Evolutionary conservation across 37 sponge, comb jelly and placozoan species (phyloP), one percentile per base, ranked within the genome.

Genomic region (Amphimedon queenslandica): DNA sequence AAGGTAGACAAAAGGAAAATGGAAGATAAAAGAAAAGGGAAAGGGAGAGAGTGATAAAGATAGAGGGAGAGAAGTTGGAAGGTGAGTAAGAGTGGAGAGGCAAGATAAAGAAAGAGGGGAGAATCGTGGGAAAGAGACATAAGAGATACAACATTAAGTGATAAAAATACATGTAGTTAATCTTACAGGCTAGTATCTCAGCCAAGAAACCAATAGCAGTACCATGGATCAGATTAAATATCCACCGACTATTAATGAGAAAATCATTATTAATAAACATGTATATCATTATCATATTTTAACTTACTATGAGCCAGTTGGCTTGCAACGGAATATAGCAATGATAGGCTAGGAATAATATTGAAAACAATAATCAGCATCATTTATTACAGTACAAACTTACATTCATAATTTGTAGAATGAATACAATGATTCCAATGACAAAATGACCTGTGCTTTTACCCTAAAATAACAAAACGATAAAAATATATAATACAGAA

Each of bases 351-450:
- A 13, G 13, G 13, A 47, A 47, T 47, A 13, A 47, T 8, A 18
- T 18, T 18, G 8, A 47, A 13, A 18, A 47, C 51, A 47, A 47
- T 13, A 8, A 18, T 47, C 8, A 8, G n/a, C n/a, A n/a, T n/a
- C n/a, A n/a, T 18, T 18, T 47, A 18, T 13, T 18, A 47, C 13
- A 47, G 51, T 47, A 47, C 8, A 47, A 47, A 73, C 74, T 1
- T 58, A 73, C 74, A 73, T 73, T 73, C 10, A n/a, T 1, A 58
- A 73, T 29, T 36, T 73, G 74, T 27, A 73, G 38, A 1, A 73
- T 3, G 8, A 73, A 28, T 13, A 73, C 38, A 23, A 73, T 32
- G 33, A 73, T 5, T 2, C 74, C 74, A 58, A 73, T 58, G 18
- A 57, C 74, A 42, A 57, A 73, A 28, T 73, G 74, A n/a, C n/a